Evolutionary conservation across 1,140 invertebrate genomes (phyloP).

Genomic region (Belonocnema kinseyi): DNA sequence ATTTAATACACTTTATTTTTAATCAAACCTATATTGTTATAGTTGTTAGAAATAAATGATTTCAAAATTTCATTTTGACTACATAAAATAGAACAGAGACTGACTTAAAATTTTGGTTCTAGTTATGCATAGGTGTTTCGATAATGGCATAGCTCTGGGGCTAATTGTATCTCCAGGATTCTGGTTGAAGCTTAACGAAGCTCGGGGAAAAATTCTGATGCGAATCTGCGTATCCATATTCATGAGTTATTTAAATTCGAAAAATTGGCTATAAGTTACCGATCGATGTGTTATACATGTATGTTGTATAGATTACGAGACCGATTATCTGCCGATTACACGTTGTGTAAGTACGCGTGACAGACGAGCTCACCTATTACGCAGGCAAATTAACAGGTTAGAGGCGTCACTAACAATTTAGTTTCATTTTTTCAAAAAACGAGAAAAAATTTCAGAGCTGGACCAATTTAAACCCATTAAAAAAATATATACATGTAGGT

Average conservation of each 20-base stretch:
- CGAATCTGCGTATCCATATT: constrained; percentile 51
- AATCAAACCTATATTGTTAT: too few species aligned
- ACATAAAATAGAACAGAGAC: not conserved
- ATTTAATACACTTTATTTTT: too few species aligned
- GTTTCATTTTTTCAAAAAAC: not conserved
- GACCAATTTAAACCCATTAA: too few species aligned
- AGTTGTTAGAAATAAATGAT: too few species aligned
- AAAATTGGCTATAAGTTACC: constrained; percentile 44
- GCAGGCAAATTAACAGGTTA: constrained; percentile 57
- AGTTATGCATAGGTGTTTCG: constrained; percentile 1
- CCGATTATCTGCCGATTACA: constrained; percentile 69
- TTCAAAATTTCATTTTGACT: too few species aligned
- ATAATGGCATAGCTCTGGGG: constrained; percentile 46
- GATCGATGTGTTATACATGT: constrained; percentile 44
- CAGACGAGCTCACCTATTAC: constrained; percentile 58
- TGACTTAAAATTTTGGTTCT: not conserved
- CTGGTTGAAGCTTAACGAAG: constrained; percentile 46
- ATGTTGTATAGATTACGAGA: constrained; percentile 60
- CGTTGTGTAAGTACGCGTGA: constrained; percentile 66
- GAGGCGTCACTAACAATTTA: constrained; percentile 54
- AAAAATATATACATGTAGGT: not conserved
- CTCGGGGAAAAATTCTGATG: constrained; percentile 27
- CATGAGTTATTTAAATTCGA: constrained; percentile 45
- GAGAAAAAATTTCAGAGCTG: not conserved
- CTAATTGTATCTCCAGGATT: constrained; percentile 47